These are phyloP conservation scores for Pachycephala philippinensis DNA, from an alignment of 2,113 vertebrate species.

Conservation along the genomic window DNA sequence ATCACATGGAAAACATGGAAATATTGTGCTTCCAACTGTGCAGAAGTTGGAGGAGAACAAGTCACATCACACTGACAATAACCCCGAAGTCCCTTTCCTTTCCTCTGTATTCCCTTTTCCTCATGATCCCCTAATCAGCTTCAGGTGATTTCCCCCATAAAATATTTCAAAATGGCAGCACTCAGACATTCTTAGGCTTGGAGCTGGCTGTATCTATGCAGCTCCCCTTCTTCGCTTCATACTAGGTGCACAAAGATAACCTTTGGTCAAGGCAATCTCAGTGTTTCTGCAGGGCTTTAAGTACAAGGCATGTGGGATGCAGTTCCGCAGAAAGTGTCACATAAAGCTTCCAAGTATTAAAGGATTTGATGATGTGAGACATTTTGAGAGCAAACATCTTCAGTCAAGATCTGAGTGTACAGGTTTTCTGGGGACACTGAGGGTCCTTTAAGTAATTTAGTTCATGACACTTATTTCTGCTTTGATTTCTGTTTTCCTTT, in stretches of 20 bases:
- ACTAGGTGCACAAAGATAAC: background rate
- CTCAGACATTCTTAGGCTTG: background rate
- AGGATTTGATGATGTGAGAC: background rate
- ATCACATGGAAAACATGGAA: background rate
- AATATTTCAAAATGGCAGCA: background rate
- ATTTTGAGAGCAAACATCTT: background rate
- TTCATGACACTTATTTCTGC: background rate
- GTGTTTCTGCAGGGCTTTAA: background rate
- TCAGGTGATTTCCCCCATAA: background rate
- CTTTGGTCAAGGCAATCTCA: background rate
- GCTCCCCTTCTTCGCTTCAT: background rate
- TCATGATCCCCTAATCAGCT: background rate
- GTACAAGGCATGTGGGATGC: background rate
- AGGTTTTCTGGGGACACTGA: background rate
- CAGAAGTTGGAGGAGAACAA: background rate
- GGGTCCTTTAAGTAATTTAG: background rate
- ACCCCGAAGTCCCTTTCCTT: background rate
- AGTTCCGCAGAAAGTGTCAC: background rate
- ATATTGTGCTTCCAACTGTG: accelerated
- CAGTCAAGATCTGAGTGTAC: background rate
- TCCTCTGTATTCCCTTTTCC: background rate
- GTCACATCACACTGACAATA: too few species aligned
- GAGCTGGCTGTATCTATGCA: background rate
- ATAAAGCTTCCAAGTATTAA: background rate
- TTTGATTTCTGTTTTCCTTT: background rate